These are phyloP conservation scores for Drosophila maculinotata DNA, from an alignment of 2,888 invertebrate genomes.

Conservation along the genomic window DNA sequence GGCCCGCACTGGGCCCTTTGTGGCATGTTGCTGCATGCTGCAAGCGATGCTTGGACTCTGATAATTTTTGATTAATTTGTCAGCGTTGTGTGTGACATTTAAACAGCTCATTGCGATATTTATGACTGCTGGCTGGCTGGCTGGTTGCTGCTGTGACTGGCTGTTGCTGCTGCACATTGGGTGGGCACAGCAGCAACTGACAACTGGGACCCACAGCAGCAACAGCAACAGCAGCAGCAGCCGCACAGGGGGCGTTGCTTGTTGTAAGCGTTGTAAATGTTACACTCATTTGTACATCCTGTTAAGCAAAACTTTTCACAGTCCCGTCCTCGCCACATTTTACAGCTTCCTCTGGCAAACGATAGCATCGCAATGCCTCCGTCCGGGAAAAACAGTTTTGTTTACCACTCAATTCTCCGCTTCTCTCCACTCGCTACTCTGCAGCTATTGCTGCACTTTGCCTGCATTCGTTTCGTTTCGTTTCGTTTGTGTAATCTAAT, in stretches of 20 bases:
- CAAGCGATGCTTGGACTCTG: slow-evolving; percentile 70
- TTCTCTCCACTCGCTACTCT: no score
- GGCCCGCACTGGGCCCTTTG: slow-evolving; percentile 41
- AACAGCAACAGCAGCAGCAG: slow-evolving; percentile 25
- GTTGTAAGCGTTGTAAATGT: slow-evolving; percentile 65
- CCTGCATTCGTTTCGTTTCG: slow-evolving; percentile 38
- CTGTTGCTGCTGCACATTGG: slow-evolving; percentile 35
- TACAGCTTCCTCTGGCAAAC: slow-evolving; percentile 66
- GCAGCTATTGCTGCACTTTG: slow-evolving; percentile 22
- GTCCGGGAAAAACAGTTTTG: slow-evolving; percentile 32
- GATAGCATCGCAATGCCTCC: slow-evolving; percentile 57
- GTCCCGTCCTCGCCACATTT: slow-evolving; percentile 38
- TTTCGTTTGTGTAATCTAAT: slow-evolving; percentile 63
- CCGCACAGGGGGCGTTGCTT: slow-evolving; percentile 61
- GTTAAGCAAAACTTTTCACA: slow-evolving; percentile 76
- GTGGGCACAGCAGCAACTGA: slow-evolving; percentile 51
- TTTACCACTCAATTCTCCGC: no score
- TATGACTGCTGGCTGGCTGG: slow-evolving; percentile 65
- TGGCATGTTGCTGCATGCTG: slow-evolving; percentile 51
- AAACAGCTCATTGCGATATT: slow-evolving; percentile 81
- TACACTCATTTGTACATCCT: slow-evolving; percentile 76
- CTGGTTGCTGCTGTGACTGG: slow-evolving; percentile 39
- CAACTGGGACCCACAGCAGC: slow-evolving; percentile 23
- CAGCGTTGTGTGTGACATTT: slow-evolving; percentile 80
- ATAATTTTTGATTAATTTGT: slow-evolving; percentile 81